Evolutionary conservation across 2,797 vertebrate species (phyloP), one percentile per base, ranked within the genome.

Genomic region (Sebastes diploproa): DNA sequence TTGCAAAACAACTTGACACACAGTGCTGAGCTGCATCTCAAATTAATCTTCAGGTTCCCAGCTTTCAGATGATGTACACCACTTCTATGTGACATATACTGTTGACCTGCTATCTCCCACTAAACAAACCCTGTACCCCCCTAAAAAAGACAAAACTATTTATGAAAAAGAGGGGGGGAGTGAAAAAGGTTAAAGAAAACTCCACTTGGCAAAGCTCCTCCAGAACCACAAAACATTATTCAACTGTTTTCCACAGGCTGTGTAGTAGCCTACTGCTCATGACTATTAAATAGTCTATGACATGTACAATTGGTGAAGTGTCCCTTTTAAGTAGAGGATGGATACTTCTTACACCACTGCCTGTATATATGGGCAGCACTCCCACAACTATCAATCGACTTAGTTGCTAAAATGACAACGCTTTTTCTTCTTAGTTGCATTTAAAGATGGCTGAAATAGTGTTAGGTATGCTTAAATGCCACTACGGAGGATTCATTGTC

Each of bases 401-500:
- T 62, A 69, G 74, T 8, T 62, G 23, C 56, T 77, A 27, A 75
- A 82, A 77, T 60, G 36, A 9, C 52, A 50, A 38, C 22, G 10
- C 10, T 75, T 64, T 68, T 66, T 80, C 59, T 68, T 70, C 30
- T 58, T 63, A 67, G 61, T 68, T 66, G 36, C 60, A 60, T 76
- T 82, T 77, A 78, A 68, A 77, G 25, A 78, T 50, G 25, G 60
- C 60, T 80, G 29, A 81, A 77, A 86, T 69, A 64, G 80, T 83
- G 72, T 84, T 81, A 77, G 61, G n/a, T 74, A 72, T 60, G 72
- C 87, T 84, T 83, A 86, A 87, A 85, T 61, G 59, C 38, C 80
- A 78, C 61, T 74, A 66, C 46, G 86, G 58, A 79, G 67, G 81
- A 89, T 89, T 83, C 84, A 88, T 91, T 77, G 75, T 55, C 12